Evolutionary conservation across 2,888 invertebrate genomes (phyloP).

Genomic region (Sesia bembeciformis): DNA sequence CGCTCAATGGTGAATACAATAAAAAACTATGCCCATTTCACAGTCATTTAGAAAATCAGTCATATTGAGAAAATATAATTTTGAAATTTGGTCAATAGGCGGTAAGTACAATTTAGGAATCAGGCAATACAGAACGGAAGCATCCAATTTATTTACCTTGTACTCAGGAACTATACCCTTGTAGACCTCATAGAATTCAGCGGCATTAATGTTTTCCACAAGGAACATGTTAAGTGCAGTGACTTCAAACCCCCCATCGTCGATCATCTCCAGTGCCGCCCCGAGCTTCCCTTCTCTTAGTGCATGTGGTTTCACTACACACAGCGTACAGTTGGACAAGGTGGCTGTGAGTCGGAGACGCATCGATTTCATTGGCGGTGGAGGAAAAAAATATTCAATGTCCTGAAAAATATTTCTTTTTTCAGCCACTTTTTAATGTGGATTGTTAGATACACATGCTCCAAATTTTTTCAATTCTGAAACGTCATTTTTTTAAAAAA

Average conservation of each 20-base stretch:
- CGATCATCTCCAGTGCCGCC: slow-evolving; percentile 78
- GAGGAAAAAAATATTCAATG: slow-evolving; percentile 77
- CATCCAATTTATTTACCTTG: slow-evolving; percentile 56
- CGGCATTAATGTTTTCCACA: slow-evolving; percentile 86
- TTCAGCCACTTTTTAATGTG: too few species aligned
- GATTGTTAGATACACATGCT: too few species aligned
- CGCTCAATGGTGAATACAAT: too few species aligned
- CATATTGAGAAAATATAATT: too few species aligned
- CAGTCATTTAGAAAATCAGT: too few species aligned
- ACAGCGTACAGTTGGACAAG: slow-evolving; percentile 82
- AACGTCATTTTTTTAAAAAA: too few species aligned
- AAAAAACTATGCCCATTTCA: too few species aligned
- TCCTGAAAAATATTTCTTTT: slow-evolving; percentile 45
- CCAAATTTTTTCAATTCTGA: too few species aligned
- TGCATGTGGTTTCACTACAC: slow-evolving; percentile 93
- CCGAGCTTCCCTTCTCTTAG: slow-evolving; percentile 84
- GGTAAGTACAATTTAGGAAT: too few species aligned
- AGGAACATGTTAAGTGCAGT: slow-evolving; percentile 86
- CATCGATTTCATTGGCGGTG: slow-evolving; percentile 36
- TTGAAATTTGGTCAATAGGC: too few species aligned
- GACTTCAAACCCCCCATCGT: slow-evolving; percentile 84
- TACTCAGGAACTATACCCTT: slow-evolving; percentile 89
- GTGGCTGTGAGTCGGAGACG: slow-evolving; percentile 70
- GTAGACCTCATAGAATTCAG: slow-evolving; percentile 95
- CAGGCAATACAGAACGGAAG: too few species aligned